These are phyloP conservation scores for Parasteatoda tepidariorum DNA, from an alignment of 1,140 invertebrate species.

Conservation along the genomic window DNA sequence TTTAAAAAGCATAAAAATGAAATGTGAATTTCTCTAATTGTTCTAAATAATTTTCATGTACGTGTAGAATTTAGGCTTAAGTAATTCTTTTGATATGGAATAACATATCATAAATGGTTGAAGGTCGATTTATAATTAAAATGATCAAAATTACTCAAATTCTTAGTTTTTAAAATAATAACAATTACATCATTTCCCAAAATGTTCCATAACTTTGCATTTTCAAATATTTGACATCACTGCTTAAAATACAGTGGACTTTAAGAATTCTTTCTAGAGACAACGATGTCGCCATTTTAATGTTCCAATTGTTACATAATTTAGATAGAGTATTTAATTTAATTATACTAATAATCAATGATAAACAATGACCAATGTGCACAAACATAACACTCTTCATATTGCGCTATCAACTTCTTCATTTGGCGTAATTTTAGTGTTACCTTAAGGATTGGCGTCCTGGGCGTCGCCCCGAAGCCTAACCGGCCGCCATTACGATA, in stretches of 20 bases:
- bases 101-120: not conserved
- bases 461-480: conserved; percentile 58
- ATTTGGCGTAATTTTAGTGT: conserved; percentile 61
- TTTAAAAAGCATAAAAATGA: too few relatives aligned
- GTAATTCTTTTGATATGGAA: not conserved
- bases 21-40: not conserved
- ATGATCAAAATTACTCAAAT: too few relatives aligned
- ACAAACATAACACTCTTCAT: conserved; percentile 22
- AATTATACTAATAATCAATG: not conserved
- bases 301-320: not conserved
- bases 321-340: not conserved
- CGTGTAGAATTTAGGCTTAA: not conserved
- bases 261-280: conserved; percentile 10
- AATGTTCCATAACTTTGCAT: not conserved
- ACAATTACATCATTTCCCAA: not conserved
- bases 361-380: not conserved
- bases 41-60: not conserved
- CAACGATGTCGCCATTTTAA: conserved; percentile 55
- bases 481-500: conserved; percentile 53
- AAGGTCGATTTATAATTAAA: too few relatives aligned
- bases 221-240: not conserved
- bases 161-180: too few relatives aligned
- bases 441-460: conserved; percentile 61
- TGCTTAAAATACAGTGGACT: not conserved
- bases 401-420: conserved; percentile 53